Percentiles rank a stretch among this genome's conserved stretches.
These are phyloP conservation scores for Drosophila neonasuta DNA, from an alignment of 2,888 invertebrate genomes.

Conservation along the genomic window DNA sequence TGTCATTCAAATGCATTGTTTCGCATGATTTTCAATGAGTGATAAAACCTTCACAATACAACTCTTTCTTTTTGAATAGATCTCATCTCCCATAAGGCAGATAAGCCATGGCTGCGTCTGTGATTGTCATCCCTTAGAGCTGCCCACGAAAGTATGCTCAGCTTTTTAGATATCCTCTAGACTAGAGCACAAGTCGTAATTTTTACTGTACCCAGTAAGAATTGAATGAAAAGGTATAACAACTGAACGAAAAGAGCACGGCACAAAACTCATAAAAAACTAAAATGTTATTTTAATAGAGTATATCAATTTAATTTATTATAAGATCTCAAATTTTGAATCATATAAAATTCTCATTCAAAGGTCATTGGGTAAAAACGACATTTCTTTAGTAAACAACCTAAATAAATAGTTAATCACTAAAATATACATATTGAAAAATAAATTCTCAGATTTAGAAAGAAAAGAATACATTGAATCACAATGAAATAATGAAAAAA, in stretches of 20 bases:
- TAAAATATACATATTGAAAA: too few relatives aligned
- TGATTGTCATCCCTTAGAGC: slow-evolving; percentile 18
- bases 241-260: neutral
- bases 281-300: too few relatives aligned
- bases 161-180: slow-evolving; percentile 14
- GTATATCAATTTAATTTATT: too few relatives aligned
- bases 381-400: too few relatives aligned
- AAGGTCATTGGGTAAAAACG: too few relatives aligned
- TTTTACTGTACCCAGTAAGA: neutral
- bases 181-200: neutral
- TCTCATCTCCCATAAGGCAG: slow-evolving; percentile 30
- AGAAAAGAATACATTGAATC: too few relatives aligned
- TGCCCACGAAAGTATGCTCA: slow-evolving; percentile 24
- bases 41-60: slow-evolving; percentile 47
- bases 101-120: slow-evolving; percentile 52
- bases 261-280: too few relatives aligned
- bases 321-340: too few relatives aligned
- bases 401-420: too few relatives aligned
- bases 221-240: neutral
- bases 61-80: slow-evolving; percentile 55
- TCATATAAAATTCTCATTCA: too few relatives aligned
- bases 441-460: too few relatives aligned
- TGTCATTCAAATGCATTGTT: slow-evolving; percentile 34
- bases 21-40: slow-evolving; percentile 16
- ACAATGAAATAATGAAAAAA: too few relatives aligned